Percentiles rank a stretch among this genome's conserved stretches.
phyloP scores from a whole-genome alignment of 2,888 invertebrate species.

The Hypena proboscidalis region DNA sequence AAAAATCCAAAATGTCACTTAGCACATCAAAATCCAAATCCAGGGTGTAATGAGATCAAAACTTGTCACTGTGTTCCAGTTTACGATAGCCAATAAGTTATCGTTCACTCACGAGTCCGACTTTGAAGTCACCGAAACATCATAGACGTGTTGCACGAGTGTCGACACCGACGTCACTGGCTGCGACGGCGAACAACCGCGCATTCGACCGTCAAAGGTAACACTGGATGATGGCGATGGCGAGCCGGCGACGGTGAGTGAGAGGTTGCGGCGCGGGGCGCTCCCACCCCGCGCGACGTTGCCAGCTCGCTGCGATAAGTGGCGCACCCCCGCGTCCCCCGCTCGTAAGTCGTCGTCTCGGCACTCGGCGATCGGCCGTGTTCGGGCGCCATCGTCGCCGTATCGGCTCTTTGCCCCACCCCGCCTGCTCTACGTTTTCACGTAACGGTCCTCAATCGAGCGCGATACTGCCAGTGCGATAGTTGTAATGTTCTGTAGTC shows the following conservation, averaged over 20 bases:
- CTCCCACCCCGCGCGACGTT: constrained; percentile 83
- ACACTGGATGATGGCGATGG: constrained; percentile 84
- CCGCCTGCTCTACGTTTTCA: constrained; percentile 80
- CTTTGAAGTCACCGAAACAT: constrained; percentile 83
- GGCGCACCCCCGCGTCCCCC: constrained; percentile 84
- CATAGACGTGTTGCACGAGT: constrained; percentile 84
- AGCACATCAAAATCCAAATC: constrained; percentile 79
- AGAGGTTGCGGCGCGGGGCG: constrained; percentile 85
- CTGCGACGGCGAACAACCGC: constrained; percentile 81
- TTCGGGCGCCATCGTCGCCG: constrained; percentile 79
- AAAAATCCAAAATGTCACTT: constrained; percentile 74
- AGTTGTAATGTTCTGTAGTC: constrained; percentile 69
- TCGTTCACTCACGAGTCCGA: constrained; percentile 77
- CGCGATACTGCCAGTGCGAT: constrained; percentile 80
- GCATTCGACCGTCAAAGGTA: constrained; percentile 86
- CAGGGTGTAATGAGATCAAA: constrained; percentile 68
- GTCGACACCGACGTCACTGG: constrained; percentile 83
- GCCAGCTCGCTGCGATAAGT: constrained; percentile 84
- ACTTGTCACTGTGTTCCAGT: constrained; percentile 89
- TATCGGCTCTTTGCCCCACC: constrained; percentile 77
- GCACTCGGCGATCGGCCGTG: constrained; percentile 76
- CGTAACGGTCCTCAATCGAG: constrained; percentile 85
- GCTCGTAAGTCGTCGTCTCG: constrained; percentile 78
- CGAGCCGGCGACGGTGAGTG: constrained; percentile 86
- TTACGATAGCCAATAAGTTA: constrained; percentile 86